Evolutionary conservation across 2,888 invertebrate species (phyloP), one percentile per base, ranked within the genome.

Genomic region (Lasioglossum calceatum): DNA sequence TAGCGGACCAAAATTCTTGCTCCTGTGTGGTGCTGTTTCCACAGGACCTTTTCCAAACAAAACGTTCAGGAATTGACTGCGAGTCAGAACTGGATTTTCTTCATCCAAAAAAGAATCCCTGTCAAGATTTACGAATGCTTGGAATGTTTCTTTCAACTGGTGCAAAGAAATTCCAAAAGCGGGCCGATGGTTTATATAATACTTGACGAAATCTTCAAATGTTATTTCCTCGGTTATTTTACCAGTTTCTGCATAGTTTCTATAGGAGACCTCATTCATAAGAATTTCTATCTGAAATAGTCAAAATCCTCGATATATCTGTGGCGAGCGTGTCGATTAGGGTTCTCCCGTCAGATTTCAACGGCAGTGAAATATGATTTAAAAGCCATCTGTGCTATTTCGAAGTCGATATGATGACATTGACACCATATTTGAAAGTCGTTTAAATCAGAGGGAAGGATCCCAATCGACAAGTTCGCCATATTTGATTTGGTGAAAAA

Each of bases 121-220:
- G 16, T 23, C 4, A 23, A 74, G 71, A n/a, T 81, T 77, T 2
- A 50, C 4, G 4, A 86, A 75, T 0, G 94, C 92, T 1, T 92
- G 76, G 90, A 97, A 97, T 0, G 96, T 96, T 70, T 95, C 92
- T 81, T 95, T 94, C n/a, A 97, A 90, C 58, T 95, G 94, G 47
- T 93, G 93, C 82, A 94, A 93, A 32, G 94, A 95, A 87, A 96
- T 96, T 0, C 97, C 96, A 90, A 96, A 96, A 0, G 96, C 96
- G 0, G 97, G 97, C 87, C 97, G 96, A 92, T 97, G 97, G 93
- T 97, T 97, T 74, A 97, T 92, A 91, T 97, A 97, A 27, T 97
- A 94, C 92, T 96, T 96, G 0, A 97, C 96, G 87, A 97, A 97
- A 86, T 97, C 97, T 39, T 96, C 96, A 90, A 98, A 97, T 80